A percentile compares a stretch with the other conserved stretches of the same genome.
phyloP scores from a whole-genome alignment of 53 echinoderm and acorn worm species.

The Holothuria leucospilota region DNA sequence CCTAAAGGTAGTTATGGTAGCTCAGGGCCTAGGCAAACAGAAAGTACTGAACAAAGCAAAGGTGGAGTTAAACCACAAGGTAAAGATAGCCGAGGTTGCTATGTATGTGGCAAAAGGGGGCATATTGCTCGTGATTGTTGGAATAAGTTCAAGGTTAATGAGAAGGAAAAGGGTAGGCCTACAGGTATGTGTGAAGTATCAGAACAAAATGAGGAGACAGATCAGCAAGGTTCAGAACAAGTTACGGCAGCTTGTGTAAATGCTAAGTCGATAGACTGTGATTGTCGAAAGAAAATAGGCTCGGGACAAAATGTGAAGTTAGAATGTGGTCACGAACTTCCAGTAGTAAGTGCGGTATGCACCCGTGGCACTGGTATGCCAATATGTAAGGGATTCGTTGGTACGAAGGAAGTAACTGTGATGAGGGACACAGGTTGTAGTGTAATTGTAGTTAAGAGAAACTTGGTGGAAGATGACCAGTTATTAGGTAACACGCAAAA shows the following conservation, averaged over 20 bases:
- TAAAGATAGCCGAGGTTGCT: constrained; percentile 1
- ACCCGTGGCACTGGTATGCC: not conserved
- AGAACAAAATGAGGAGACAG: not conserved
- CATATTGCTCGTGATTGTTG: constrained; percentile 29
- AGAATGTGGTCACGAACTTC: constrained; percentile 35
- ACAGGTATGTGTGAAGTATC: not conserved
- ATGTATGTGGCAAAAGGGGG: constrained; percentile 35
- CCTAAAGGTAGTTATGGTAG: not conserved
- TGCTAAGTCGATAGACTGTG: not conserved
- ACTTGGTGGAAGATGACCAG: constrained; percentile 10
- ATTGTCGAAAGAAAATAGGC: constrained; percentile 3
- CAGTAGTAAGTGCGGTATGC: too few relatives aligned
- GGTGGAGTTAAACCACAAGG: not conserved
- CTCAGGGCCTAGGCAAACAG: not conserved
- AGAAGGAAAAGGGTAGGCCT: constrained; percentile 5
- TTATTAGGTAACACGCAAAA: constrained; percentile 13
- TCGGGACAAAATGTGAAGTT: constrained; percentile 28
- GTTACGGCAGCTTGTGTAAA: not conserved
- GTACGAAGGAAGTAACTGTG: constrained; percentile 5
- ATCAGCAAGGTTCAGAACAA: not conserved
- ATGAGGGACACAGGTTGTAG: constrained; percentile 61
- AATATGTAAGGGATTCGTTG: constrained; percentile 13
- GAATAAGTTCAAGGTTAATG: not conserved
- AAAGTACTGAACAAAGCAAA: not conserved
- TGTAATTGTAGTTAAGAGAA: constrained; percentile 35